phyloP scores from a whole-genome alignment of 1,140 invertebrate genomes.

The Heliconius himera region DNA sequence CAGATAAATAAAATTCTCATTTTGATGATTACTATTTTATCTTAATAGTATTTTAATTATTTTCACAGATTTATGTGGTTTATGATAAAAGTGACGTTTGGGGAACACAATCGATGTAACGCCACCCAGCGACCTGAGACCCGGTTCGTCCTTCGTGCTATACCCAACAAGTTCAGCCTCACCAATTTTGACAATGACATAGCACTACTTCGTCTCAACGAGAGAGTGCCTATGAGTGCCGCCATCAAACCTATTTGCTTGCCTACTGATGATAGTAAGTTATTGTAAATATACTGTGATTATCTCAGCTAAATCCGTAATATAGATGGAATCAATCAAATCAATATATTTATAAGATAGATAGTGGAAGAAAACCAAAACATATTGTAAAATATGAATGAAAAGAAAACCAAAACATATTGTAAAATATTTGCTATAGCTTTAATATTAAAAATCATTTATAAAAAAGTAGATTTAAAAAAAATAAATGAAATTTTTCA shows the following conservation, averaged over 20 bases:
- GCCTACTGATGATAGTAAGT: conserved; percentile 84
- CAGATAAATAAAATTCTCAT: too few relatives aligned
- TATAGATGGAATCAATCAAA: too few relatives aligned
- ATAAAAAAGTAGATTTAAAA: too few relatives aligned
- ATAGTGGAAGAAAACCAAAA: too few relatives aligned
- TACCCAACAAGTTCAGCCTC: conserved; percentile 90
- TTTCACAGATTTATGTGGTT: conserved; percentile 92
- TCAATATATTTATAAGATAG: too few relatives aligned
- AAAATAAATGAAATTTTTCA: too few relatives aligned
- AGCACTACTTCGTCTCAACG: conserved; percentile 89
- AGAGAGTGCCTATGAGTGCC: conserved; percentile 87
- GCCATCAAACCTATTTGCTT: conserved; percentile 90
- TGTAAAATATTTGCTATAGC: too few relatives aligned
- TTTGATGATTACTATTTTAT: not conserved
- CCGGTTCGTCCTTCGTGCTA: conserved; percentile 87
- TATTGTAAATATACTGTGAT: not conserved
- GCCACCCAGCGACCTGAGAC: conserved; percentile 87
- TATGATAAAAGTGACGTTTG: conserved; percentile 93
- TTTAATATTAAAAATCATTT: too few relatives aligned
- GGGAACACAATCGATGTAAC: conserved; percentile 91
- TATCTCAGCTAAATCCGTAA: too few relatives aligned
- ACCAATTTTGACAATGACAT: conserved; percentile 94
- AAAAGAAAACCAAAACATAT: too few relatives aligned
- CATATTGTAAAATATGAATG: too few relatives aligned
- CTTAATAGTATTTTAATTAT: conserved; percentile 3